phyloP scores from a whole-genome alignment of 2,113 vertebrate genomes.

The Amazona guildingii region DNA sequence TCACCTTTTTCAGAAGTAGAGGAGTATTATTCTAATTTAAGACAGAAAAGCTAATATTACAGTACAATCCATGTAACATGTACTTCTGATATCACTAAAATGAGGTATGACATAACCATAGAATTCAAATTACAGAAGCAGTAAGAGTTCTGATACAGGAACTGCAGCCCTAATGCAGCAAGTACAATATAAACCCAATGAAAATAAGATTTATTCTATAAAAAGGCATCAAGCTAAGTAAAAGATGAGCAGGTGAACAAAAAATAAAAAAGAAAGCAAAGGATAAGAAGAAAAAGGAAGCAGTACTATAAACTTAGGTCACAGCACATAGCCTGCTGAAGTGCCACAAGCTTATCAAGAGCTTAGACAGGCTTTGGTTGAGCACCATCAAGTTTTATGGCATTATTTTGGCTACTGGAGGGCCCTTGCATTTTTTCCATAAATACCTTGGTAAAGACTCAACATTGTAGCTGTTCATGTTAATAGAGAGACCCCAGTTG shows the following conservation, averaged over 20 bases:
- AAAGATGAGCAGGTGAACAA: background rate
- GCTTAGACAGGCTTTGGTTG: background rate
- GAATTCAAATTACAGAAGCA: background rate
- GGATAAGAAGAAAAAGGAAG: background rate
- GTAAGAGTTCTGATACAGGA: background rate
- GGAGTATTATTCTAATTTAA: background rate
- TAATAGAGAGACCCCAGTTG: background rate
- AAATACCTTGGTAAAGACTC: background rate
- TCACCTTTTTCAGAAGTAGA: background rate
- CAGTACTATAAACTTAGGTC: background rate
- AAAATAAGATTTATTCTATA: background rate
- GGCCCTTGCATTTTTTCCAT: background rate
- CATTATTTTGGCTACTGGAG: conserved; percentile 27
- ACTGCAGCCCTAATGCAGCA: background rate
- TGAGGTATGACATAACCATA: background rate
- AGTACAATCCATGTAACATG: background rate
- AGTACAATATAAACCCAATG: background rate
- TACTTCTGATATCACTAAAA: background rate
- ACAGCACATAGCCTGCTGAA: background rate
- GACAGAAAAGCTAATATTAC: background rate
- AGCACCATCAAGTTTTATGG: background rate
- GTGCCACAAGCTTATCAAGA: background rate
- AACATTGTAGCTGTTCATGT: background rate
- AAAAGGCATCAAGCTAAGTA: background rate
- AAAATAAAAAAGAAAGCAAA: background rate